Base-by-base conservation (phyloP, 1,140 invertebrate species). In the Thaumatotibia leucotreta region DNA sequence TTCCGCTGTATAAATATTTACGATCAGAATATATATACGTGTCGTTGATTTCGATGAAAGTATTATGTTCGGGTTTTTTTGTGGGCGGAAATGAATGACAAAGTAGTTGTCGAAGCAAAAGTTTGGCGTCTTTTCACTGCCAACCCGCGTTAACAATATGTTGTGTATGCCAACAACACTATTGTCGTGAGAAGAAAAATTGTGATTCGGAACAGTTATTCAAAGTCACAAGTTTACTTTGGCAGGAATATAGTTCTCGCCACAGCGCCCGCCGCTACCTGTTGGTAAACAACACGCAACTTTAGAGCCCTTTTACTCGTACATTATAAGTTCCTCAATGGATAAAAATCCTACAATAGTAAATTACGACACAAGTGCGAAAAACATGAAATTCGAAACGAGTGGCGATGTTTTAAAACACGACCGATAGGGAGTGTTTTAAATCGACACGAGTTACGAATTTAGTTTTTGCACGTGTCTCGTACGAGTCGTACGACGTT, bases 11-110 rank as follows among this genome's bases (percentile, higher is more conserved):
- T 29, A 58, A 58, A 58, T 58, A 58, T 58, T 58, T 58, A 27
- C n/a, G n/a, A 27, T 8, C 39, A 4, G 39, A 45, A 45, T 45
- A 27, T 58, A 27, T 10, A 54, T 50, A 50, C 50, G 22, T 52
- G 23, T 52, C 23, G 23, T 52, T 52, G 20, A 52, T 52, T 52
- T 52, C 50, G 50, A 14, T 58, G 29, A 58, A 58, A 58, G 52
- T 58, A 45, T 45, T 45, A 45, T 45, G 39, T 45, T 45, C 39
- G 39, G 39, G 4, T 45, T 45, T 45, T n/a, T 45, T 45, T 45
- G 17, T 8, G 14, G 17, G n/a, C 39, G 39, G 39, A 45, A 45
- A 45, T 45, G 20, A 20, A 45, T 20, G 39, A 20, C 39, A 45
- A 45, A 45, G 39, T 45, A 20, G 39, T 45, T 39, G 35, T 39